A percentile compares a stretch with the other conserved stretches of the same genome.
Evolutionary conservation across 2,888 invertebrate species (phyloP).

Genomic region (Scaptodrosophila latifasciaeformis): DNA sequence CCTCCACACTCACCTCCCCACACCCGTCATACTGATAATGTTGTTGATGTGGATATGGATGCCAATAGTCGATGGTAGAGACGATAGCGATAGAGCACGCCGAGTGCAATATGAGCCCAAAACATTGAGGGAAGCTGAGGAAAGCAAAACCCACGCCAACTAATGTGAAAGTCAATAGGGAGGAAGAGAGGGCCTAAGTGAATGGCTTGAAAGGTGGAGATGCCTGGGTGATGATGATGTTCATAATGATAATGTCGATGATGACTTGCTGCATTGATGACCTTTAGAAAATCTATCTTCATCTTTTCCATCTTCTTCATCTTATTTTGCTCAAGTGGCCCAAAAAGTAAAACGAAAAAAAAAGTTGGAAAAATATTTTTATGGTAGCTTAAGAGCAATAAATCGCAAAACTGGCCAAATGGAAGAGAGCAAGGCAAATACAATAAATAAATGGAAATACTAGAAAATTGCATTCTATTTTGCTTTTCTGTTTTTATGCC

Average conservation of each 20-base stretch:
- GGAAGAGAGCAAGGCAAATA: constrained; percentile 49
- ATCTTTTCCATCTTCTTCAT: not conserved
- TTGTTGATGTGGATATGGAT: constrained; percentile 29
- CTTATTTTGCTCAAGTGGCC: constrained; percentile 1
- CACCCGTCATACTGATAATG: constrained; percentile 29
- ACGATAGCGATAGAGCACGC: constrained; percentile 60
- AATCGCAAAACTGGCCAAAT: constrained; percentile 46
- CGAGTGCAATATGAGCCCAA: constrained; percentile 28
- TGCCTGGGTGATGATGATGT: constrained; percentile 1
- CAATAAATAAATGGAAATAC: no score
- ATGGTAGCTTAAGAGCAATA: constrained; percentile 53
- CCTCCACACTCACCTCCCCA: constrained; percentile 7
- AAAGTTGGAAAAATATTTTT: constrained; percentile 46
- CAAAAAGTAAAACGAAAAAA: no score
- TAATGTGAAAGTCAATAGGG: constrained; percentile 52
- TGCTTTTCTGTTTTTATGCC: no score
- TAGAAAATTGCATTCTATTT: no score
- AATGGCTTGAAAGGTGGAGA: not conserved
- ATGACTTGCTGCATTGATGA: constrained; percentile 60
- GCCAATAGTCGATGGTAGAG: constrained; percentile 40
- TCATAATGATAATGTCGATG: constrained; percentile 15
- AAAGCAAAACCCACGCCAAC: constrained; percentile 43
- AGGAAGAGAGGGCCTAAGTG: not conserved
- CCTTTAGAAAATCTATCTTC: constrained; percentile 42
- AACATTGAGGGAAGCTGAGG: not conserved